Evolutionary conservation across 2,113 vertebrate species (phyloP).

Genomic region (Psephotus haematonotus): DNA sequence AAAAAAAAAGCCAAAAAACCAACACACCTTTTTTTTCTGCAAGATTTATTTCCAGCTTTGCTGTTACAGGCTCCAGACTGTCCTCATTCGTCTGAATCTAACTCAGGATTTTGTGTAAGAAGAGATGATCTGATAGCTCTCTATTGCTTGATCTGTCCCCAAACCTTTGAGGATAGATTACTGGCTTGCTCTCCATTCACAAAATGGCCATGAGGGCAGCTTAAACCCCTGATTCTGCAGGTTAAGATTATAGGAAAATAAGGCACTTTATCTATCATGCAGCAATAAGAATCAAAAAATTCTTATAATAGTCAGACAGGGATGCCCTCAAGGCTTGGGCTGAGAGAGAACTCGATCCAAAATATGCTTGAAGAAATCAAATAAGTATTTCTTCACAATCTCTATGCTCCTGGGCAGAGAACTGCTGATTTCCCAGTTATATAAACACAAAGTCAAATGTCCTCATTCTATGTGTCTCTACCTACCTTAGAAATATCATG

Average conservation of each 20-base stretch:
- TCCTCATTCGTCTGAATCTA: background rate
- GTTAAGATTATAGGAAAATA: background rate
- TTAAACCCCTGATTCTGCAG: background rate
- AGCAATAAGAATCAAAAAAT: background rate
- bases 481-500: rapidly evolving
- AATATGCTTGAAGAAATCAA: background rate
- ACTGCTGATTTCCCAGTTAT: background rate
- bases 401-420: background rate
- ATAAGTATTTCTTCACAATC: background rate
- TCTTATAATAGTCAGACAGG: background rate
- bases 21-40: background rate
- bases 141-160: background rate
- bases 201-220: background rate
- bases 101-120: background rate
- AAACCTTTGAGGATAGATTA: background rate
- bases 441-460: background rate
- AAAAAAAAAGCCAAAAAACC: background rate
- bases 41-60: background rate
- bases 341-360: background rate
- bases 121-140: background rate
- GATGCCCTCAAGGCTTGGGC: background rate
- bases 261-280: background rate
- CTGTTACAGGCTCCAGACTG: background rate
- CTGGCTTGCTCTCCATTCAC: background rate
- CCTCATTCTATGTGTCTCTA: background rate